A percentile compares a stretch with the other conserved stretches of the same genome.
phyloP scores from a whole-genome alignment of 2,113 vertebrate species.

The Sialia sialis region DNA sequence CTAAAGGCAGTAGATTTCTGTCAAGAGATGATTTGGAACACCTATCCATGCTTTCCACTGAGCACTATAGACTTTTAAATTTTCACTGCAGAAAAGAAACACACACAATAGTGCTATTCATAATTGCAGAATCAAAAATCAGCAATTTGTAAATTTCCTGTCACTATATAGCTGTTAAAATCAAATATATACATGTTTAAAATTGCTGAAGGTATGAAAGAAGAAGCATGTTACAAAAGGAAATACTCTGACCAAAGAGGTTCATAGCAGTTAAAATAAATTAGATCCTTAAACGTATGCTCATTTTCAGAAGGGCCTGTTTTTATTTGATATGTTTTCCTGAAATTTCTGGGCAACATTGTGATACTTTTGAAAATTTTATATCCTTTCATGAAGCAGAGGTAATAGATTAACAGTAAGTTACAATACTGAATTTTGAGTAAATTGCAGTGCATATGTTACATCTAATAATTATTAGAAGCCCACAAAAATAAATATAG shows the following conservation, averaged over 20 bases:
- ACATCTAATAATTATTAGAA: background rate
- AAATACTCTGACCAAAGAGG: background rate
- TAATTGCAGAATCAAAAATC: background rate
- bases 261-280: background rate
- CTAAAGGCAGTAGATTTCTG: background rate
- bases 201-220: background rate
- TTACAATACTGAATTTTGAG: background rate
- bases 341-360: background rate
- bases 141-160: background rate
- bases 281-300: background rate
- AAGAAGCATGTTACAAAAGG: background rate
- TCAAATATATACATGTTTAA: background rate
- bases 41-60: background rate
- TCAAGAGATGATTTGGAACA: background rate
- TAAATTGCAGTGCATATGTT: background rate
- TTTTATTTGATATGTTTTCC: background rate
- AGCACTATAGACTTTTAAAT: background rate
- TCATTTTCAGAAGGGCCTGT: background rate
- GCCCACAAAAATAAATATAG: background rate
- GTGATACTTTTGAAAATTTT: background rate
- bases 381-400: background rate
- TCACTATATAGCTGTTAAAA: background rate
- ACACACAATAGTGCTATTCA: background rate
- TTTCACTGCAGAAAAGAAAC: background rate
- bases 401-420: background rate